A percentile compares a stretch with the other conserved stretches of the same genome.
Evolutionary conservation across 2,113 vertebrate genomes (phyloP).

Genomic region (Turdus rufiventris): DNA sequence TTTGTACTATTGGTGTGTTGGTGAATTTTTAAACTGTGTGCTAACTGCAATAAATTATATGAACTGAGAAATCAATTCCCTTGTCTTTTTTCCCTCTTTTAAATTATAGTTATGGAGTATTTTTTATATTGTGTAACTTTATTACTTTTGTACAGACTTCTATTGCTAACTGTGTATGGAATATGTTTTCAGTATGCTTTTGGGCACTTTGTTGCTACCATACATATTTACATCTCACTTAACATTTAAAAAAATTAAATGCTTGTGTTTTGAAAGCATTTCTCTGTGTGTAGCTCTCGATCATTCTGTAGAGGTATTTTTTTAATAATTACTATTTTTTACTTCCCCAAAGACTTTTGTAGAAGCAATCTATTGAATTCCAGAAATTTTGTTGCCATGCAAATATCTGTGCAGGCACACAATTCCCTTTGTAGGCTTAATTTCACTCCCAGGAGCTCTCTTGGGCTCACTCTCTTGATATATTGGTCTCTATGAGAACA

Average conservation of each 20-base stretch:
- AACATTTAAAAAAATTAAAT: slow-evolving; percentile 64
- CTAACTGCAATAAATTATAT: slow-evolving; percentile 99
- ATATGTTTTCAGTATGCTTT: slow-evolving; percentile 61
- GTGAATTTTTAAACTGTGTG: slow-evolving; percentile 99
- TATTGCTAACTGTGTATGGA: slow-evolving; percentile 57
- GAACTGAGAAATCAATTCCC: slow-evolving; percentile 80
- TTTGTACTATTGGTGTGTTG: slow-evolving; percentile 99
- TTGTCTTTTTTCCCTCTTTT: slow-evolving; percentile 70
- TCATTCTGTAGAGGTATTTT: slow-evolving; percentile 17
- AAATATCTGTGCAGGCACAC: background rate
- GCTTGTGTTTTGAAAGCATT: slow-evolving; percentile 65
- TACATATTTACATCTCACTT: slow-evolving; percentile 57
- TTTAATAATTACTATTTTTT: background rate
- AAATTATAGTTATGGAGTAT: slow-evolving; percentile 55
- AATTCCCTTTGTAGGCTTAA: slow-evolving; percentile 33
- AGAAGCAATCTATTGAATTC: background rate
- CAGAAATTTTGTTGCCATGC: background rate
- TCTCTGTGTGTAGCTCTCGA: slow-evolving; percentile 47
- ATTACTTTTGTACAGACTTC: slow-evolving; percentile 61
- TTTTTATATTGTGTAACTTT: slow-evolving; percentile 46
- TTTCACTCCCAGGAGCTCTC: slow-evolving; percentile 49
- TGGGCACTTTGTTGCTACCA: slow-evolving; percentile 43
- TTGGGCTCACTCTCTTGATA: slow-evolving; percentile 36
- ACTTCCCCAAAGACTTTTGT: background rate
- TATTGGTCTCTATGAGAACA: slow-evolving; percentile 51